phyloP scores from a whole-genome alignment of 2,113 vertebrate genomes.

The Epinephelus fuscoguttatus region DNA sequence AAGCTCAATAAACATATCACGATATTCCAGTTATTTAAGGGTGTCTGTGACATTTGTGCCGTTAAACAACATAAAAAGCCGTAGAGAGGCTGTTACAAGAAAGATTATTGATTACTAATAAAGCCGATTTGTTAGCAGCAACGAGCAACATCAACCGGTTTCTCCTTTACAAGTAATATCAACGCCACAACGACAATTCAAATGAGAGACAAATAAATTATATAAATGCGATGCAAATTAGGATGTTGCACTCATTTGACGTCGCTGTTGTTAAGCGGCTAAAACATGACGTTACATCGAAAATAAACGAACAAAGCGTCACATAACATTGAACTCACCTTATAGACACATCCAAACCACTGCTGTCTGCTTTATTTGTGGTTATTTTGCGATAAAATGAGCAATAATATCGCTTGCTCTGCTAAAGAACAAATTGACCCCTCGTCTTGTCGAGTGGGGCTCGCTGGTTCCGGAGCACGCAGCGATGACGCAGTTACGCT shows the following conservation, averaged over 20 bases:
- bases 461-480: slow-evolving; percentile 9
- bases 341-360: slow-evolving; percentile 15
- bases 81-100: neutral
- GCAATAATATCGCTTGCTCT: neutral
- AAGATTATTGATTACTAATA: neutral
- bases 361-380: fast-evolving
- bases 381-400: neutral
- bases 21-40: too few species aligned
- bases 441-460: neutral
- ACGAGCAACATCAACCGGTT: too few species aligned
- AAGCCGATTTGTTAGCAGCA: neutral
- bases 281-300: neutral
- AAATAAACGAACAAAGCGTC: fast-evolving
- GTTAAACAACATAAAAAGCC: neutral
- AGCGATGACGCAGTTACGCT: slow-evolving; percentile 61
- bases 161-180: neutral
- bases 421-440: fast-evolving
- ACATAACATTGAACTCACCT: neutral
- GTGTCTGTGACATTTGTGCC: too few species aligned
- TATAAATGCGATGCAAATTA: neutral
- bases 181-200: fast-evolving
- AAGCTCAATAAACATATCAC: too few species aligned
- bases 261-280: neutral
- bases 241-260: neutral
- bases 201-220: neutral